Evolutionary conservation across 2,113 vertebrate species (phyloP), one percentile per base, ranked within the genome.

Genomic region (Takifugu bimaculatus): DNA sequence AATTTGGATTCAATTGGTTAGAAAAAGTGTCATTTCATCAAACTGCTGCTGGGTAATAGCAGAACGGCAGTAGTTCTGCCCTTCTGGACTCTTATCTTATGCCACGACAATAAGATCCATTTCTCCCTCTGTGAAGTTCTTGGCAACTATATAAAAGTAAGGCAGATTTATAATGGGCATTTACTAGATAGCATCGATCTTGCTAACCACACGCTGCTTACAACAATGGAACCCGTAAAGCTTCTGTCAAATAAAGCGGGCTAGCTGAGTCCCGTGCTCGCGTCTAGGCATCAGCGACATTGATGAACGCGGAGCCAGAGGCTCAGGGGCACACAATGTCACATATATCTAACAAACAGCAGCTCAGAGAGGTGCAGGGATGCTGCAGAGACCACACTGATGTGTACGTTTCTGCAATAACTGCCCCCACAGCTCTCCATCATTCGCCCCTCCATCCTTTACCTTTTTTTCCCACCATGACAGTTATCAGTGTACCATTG

Each of bases 341-440:
- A 72, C 44, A 54, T 60, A 55, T 59, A 71, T 63, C 60, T 12
- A 65, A 51, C 26, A 4, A 70, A 67, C 68, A 74, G 65, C 54
- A 14, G 81, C 70, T 83, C 68, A 70, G 60, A 64, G 68, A 72
- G 60, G 63, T 50, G 56, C 65, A 60, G 49, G 63, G 59, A 39
- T 39, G 3, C 70, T 26, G 61, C 60, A 73, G 69, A 72, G 64
- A 77, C 75, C 72, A 74, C 66, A 76, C 47, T 65, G 68, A 69
- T 68, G 85, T 86, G n/a, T 47, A n/a, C 59, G 9, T 29, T 65
- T 57, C 35, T 1, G 13, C 74, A 74, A 72, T 76, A 81, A 66
- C 55, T 39, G 54, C 59, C 67, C 13, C 52, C 60, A 63, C 3
- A 1, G 51, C 43, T 50, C 35, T 66, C 32, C 54, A 50, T 25